Evolutionary conservation across 2,797 vertebrate genomes (phyloP).

Genomic region (Xyrichtys novacula): DNA sequence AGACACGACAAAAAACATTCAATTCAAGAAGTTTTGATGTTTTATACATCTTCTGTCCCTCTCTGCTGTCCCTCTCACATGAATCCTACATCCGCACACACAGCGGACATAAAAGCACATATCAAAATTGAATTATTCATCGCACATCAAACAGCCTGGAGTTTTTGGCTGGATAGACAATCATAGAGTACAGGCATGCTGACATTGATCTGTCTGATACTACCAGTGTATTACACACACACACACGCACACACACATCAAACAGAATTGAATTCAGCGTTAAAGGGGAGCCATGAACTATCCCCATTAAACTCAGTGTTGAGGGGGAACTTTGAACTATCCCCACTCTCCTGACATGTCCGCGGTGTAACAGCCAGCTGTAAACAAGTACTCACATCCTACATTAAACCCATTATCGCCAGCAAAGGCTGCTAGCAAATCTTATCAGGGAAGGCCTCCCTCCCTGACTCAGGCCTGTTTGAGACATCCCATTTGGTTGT

Average conservation of each 20-base stretch:
- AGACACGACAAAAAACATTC: constrained; percentile 8
- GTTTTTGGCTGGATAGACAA: constrained; percentile 35
- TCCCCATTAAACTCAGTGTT: background rate
- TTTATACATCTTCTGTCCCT: constrained; percentile 51
- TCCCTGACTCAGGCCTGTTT: constrained; percentile 46
- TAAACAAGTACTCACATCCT: constrained; percentile 55
- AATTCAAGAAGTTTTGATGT: constrained; percentile 35
- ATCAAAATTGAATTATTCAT: constrained; percentile 45
- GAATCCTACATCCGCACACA: constrained; percentile 13
- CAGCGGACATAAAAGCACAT: constrained; percentile 28
- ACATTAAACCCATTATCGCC: constrained; percentile 61
- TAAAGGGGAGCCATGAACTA: constrained; percentile 15
- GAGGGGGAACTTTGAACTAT: constrained; percentile 18
- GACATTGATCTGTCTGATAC: constrained; percentile 38
- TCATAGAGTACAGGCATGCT: constrained; percentile 32
- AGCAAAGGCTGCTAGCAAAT: constrained; percentile 51
- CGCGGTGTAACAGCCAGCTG: constrained; percentile 34
- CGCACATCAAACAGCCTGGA: constrained; percentile 22
- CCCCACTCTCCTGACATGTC: constrained; percentile 11
- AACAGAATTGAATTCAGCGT: constrained; percentile 32
- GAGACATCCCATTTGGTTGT: constrained; percentile 71
- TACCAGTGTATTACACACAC: constrained; percentile 35
- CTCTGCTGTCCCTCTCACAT: constrained; percentile 18
- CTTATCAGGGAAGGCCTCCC: constrained; percentile 49
- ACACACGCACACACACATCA: constrained; percentile 26